phyloP scores from a whole-genome alignment of 2,113 vertebrate genomes.

The Solenodon paradoxus region DNA sequence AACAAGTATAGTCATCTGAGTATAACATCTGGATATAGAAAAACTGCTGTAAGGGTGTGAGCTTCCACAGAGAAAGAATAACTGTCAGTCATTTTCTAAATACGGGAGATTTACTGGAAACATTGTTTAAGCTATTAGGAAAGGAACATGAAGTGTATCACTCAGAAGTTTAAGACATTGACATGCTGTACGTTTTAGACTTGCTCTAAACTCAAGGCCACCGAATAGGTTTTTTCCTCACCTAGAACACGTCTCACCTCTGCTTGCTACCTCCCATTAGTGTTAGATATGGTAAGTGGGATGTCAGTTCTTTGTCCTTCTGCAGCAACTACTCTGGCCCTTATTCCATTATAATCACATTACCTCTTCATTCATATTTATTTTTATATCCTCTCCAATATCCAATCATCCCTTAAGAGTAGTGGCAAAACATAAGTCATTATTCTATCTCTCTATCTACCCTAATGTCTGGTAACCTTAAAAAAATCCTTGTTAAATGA shows the following conservation, averaged over 20 bases:
- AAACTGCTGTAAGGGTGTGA: background rate
- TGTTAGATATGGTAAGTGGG: background rate
- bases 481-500: background rate
- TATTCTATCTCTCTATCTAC: background rate
- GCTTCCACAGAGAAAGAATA: background rate
- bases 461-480: background rate
- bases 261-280: background rate
- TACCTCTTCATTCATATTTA: background rate
- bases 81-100: background rate
- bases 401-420: background rate
- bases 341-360: background rate
- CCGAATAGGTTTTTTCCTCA: background rate
- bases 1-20: background rate
- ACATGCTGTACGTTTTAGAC: accelerated
- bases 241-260: background rate
- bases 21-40: background rate
- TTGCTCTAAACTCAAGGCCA: background rate
- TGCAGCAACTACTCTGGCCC: background rate
- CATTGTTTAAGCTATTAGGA: background rate
- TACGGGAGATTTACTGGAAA: background rate
- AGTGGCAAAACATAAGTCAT: background rate
- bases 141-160: background rate
- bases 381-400: background rate
- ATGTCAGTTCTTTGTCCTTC: background rate
- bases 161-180: background rate